A percentile compares a stretch with the other conserved stretches of the same genome.
Evolutionary conservation across 37 sponge, comb jelly and placozoan genomes (phyloP).

Genomic region (Lycopodina hypogea): DNA sequence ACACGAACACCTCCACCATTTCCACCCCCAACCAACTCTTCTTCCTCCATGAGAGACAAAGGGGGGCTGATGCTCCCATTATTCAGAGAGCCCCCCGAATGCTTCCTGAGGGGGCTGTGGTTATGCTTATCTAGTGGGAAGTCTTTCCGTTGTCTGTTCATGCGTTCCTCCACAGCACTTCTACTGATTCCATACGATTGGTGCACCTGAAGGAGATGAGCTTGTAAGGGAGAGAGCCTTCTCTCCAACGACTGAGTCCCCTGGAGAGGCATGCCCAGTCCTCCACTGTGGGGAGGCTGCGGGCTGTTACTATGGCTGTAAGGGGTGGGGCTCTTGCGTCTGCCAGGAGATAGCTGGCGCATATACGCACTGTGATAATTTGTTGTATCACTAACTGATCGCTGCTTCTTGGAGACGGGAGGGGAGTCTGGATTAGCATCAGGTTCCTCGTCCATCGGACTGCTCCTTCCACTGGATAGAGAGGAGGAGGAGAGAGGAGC

Average conservation of each 20-base stretch:
- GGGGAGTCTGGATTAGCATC: constrained; percentile 10
- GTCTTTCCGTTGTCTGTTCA: background rate
- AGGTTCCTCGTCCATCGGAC: constrained; percentile 7
- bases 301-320: constrained; percentile 5
- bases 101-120: background rate
- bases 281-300: background rate
- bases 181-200: background rate
- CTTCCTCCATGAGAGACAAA: too few relatives aligned
- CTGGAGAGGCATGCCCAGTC: background rate
- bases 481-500: background rate
- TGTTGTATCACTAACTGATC: constrained; percentile 24
- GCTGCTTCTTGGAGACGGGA: constrained; percentile 19
- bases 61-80: constrained; percentile 3
- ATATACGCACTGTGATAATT: background rate
- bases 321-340: background rate
- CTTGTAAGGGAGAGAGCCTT: constrained; percentile 1
- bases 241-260: background rate
- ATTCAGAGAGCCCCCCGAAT: constrained; percentile 3
- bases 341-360: background rate
- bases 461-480: background rate
- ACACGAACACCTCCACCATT: background rate
- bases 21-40: too few relatives aligned
- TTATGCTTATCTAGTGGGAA: too few relatives aligned
- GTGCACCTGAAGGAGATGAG: constrained; percentile 23
- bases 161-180: background rate